Evolutionary conservation across 2,797 vertebrate species (phyloP).

Genomic region (Scleropages formosus): DNA sequence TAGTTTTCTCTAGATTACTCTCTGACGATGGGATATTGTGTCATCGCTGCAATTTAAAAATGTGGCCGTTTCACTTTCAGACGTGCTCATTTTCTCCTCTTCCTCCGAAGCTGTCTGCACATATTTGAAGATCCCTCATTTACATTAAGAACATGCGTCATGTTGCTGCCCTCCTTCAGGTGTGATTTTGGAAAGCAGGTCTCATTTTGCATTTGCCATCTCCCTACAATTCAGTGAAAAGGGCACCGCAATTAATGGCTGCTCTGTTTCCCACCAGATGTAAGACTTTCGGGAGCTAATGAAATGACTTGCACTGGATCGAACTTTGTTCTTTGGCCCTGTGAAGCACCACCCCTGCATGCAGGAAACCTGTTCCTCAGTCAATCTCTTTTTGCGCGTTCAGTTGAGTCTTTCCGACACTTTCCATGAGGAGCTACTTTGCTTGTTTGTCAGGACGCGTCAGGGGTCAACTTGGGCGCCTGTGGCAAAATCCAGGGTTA

Average conservation of each 20-base stretch:
- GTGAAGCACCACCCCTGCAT: not conserved
- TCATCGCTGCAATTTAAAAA: conserved; percentile 15
- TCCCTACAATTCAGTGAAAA: not conserved
- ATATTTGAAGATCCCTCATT: not conserved
- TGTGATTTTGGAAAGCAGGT: not conserved
- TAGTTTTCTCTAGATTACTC: conserved; percentile 1
- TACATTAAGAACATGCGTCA: not conserved
- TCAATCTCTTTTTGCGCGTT: too few species aligned
- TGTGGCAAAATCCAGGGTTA: not conserved
- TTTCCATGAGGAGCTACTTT: too few species aligned
- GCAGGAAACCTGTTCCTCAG: too few species aligned
- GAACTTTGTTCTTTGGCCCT: too few species aligned
- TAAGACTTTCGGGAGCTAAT: not conserved
- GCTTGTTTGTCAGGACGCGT: conserved; percentile 10
- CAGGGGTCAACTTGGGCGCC: not conserved
- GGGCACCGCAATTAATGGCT: not conserved
- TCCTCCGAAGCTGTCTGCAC: not conserved
- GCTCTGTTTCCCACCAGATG: not conserved
- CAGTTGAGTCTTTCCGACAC: too few species aligned
- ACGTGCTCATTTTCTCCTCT: not conserved
- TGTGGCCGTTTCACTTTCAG: not conserved
- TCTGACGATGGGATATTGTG: conserved; percentile 1
- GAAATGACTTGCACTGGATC: too few species aligned
- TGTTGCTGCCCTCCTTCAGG: not conserved
- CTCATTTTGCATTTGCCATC: not conserved